phyloP scores from a whole-genome alignment of 2,113 vertebrate species.

The Barbus barbus region DNA sequence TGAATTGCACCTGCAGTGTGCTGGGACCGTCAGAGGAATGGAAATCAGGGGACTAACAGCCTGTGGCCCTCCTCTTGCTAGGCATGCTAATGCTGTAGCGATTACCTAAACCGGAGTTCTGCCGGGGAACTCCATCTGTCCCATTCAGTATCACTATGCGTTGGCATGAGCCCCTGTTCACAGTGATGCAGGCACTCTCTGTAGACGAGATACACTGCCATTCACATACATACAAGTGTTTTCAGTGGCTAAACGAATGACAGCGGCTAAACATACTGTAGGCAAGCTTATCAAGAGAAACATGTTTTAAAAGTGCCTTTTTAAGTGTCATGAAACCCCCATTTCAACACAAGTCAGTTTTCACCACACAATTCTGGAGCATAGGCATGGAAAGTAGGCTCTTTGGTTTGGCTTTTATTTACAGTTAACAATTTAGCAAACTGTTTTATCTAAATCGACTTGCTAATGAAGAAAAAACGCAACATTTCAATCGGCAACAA shows the following conservation, averaged over 20 bases:
- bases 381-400: not conserved
- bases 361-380: not conserved
- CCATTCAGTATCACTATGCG: not conserved
- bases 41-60: slow-evolving; percentile 34
- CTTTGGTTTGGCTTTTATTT: not conserved
- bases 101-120: slow-evolving; percentile 25
- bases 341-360: not conserved
- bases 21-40: slow-evolving; percentile 7
- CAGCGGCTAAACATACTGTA: not conserved
- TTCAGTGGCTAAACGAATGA: slow-evolving; percentile 4
- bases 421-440: not conserved
- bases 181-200: not conserved
- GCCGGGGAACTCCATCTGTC: slow-evolving; percentile 25
- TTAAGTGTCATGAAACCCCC: not conserved
- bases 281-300: not conserved
- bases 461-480: not conserved
- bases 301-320: not conserved
- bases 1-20: slow-evolving; percentile 33
- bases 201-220: not conserved
- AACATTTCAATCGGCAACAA: not conserved
- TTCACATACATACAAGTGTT: slow-evolving; percentile 1
- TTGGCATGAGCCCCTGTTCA: not conserved
- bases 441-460: not conserved
- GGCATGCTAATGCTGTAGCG: slow-evolving; percentile 24
- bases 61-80: slow-evolving; percentile 20